Evolutionary conservation across 2,888 invertebrate genomes (phyloP).

Genomic region (Bellardia pandia): DNA sequence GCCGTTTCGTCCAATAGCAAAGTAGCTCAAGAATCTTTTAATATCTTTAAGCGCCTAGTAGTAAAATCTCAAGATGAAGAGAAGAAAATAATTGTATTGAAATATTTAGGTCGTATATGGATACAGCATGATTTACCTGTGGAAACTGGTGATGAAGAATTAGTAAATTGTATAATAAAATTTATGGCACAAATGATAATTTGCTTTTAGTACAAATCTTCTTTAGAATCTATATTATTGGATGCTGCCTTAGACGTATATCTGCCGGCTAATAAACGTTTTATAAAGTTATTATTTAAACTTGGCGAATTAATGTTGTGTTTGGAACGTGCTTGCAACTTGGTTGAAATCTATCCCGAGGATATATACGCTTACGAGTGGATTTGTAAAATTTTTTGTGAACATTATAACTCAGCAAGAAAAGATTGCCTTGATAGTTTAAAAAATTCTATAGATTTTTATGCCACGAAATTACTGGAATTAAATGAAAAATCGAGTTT

Average conservation of each 20-base stretch:
- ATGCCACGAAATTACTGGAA: slow-evolving; percentile 85
- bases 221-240: slow-evolving; percentile 77
- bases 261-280: slow-evolving; percentile 78
- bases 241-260: slow-evolving; percentile 71
- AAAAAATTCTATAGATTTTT: slow-evolving; percentile 83
- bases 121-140: slow-evolving; percentile 75
- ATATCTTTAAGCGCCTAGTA: slow-evolving; percentile 74
- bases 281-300: slow-evolving; percentile 81
- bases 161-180: slow-evolving; percentile 74
- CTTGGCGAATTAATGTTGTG: slow-evolving; percentile 83
- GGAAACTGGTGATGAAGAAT: slow-evolving; percentile 72
- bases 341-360: slow-evolving; percentile 85
- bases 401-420: slow-evolving; percentile 79
- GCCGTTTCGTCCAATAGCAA: slow-evolving; percentile 70
- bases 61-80: slow-evolving; percentile 70
- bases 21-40: slow-evolving; percentile 74
- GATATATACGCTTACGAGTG: slow-evolving; percentile 86
- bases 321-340: slow-evolving; percentile 84
- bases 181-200: background rate
- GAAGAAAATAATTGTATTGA: slow-evolving; percentile 73
- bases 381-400: slow-evolving; percentile 87
- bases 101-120: slow-evolving; percentile 80
- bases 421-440: slow-evolving; percentile 74
- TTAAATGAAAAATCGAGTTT: slow-evolving; percentile 87
- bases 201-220: slow-evolving; percentile 77